These are phyloP conservation scores for Chiloscyllium punctatum DNA, from an alignment of 2,797 vertebrate genomes.

Conservation along the genomic window DNA sequence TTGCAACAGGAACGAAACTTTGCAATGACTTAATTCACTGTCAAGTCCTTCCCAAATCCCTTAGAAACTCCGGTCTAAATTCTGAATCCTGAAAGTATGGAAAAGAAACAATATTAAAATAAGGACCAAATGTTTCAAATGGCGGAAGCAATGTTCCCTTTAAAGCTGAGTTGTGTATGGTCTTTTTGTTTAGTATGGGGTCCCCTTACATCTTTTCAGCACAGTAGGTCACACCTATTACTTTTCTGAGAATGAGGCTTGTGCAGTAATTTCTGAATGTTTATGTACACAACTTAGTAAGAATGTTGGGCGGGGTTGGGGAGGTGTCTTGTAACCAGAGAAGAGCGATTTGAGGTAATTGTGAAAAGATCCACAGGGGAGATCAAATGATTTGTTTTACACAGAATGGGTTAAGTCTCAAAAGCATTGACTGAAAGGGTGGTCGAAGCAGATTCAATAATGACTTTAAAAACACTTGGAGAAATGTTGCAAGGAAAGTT, in stretches of 20 bases:
- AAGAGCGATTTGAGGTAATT: neutral
- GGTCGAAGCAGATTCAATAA: neutral
- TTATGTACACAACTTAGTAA: neutral
- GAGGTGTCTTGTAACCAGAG: neutral
- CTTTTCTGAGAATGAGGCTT: neutral
- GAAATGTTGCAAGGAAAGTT: neutral
- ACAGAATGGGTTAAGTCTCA: neutral
- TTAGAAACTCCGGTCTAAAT: too few relatives aligned
- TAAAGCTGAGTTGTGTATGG: neutral
- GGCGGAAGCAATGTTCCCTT: neutral
- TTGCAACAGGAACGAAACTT: neutral
- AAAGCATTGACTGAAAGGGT: neutral
- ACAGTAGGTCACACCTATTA: too few relatives aligned
- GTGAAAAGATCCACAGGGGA: neutral
- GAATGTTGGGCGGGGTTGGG: neutral
- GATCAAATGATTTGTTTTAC: neutral
- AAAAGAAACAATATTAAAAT: neutral
- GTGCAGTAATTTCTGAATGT: neutral
- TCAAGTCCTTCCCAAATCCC: neutral
- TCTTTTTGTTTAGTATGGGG: too few relatives aligned
- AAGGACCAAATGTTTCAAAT: neutral
- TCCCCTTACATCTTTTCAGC: neutral
- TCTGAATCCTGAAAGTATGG: neutral
- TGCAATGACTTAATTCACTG: neutral
- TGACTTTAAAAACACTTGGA: neutral